Evolutionary conservation across 2,888 invertebrate species (phyloP), one percentile per base, ranked within the genome.

Genomic region (Kryphioiulus occultus): DNA sequence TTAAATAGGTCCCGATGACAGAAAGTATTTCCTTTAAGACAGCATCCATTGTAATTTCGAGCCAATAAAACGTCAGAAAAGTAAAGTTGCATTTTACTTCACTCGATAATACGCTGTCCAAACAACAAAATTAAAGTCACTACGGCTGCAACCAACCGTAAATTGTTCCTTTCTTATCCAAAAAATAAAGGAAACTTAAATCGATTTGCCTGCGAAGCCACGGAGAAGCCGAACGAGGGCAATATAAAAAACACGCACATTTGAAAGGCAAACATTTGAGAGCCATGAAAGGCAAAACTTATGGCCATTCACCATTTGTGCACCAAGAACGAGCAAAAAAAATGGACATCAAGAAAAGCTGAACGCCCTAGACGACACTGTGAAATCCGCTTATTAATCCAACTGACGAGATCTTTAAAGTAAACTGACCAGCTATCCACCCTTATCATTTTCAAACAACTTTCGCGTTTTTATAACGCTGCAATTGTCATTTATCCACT

Each of bases 1-100:
- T 84, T 84, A 84, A 84, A 84, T 84, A 84, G 39, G 35, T 84
- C 42, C 35, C 84, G 84, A 84, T 42, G 84, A 84, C 84, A 84
- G 84, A 84, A 84, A 84, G 42, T 84, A n/a, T 42, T 84, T 35
- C 84, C 42, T 84, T 84, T 84, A 84, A 84, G 84, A 84, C 42
- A 35, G 42, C 35, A 84, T 84, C 84, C 42, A 35, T 84, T 35
- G 84, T 84, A 68, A 68, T 68, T 68, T 68, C 68, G 68, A 68
- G 68, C 68, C 68, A 68, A 68, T 68, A 68, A 68, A 68, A 68
- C 68, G 68, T 68, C 68, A 68, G 68, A 68, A 68, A 68, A 68
- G 68, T 68, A 68, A 68, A 68, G 68, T 68, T 68, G 68, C 68
- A 68, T 68, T 68, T 68, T 68, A 68, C 68, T 68, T 68, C 68